Evolutionary conservation across 1,140 invertebrate genomes (phyloP).

Genomic region (Caenorhabditis latens): DNA sequence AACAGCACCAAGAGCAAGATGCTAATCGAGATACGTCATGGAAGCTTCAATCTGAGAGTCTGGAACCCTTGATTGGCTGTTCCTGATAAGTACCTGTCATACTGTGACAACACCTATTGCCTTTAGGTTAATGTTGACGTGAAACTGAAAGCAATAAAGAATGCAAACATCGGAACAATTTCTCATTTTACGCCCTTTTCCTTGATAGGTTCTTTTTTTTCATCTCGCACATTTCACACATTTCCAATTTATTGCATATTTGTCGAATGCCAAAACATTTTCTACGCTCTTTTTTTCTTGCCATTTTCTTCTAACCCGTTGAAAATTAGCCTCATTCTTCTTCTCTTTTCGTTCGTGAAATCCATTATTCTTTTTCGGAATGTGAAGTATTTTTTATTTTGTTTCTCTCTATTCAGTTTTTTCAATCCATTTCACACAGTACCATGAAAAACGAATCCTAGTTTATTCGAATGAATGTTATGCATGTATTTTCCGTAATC

Average conservation of each 20-base stretch:
- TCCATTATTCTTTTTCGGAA: not conserved
- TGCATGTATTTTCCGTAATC: not conserved
- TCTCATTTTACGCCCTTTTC: conserved; percentile 14
- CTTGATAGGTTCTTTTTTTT: conserved; percentile 41
- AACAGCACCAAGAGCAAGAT: not conserved
- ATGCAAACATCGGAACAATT: conserved; percentile 55
- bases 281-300: not conserved
- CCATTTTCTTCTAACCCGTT: not conserved
- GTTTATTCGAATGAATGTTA: conserved; percentile 1
- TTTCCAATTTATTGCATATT: conserved; percentile 49
- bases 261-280: conserved; percentile 54
- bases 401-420: not conserved
- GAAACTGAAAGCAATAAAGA: conserved; percentile 49
- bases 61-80: too few species aligned
- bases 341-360: not conserved
- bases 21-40: too few species aligned
- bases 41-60: too few species aligned
- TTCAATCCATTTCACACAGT: not conserved
- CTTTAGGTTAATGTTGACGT: not conserved
- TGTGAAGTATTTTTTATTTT: not conserved
- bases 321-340: conserved; percentile 43
- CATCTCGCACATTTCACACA: conserved; percentile 45
- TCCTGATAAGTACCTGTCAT: not conserved
- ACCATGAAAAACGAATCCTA: not conserved
- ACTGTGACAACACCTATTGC: not conserved